Base-by-base conservation (phyloP, 2,888 invertebrate species). In the Troides aeacus region DNA sequence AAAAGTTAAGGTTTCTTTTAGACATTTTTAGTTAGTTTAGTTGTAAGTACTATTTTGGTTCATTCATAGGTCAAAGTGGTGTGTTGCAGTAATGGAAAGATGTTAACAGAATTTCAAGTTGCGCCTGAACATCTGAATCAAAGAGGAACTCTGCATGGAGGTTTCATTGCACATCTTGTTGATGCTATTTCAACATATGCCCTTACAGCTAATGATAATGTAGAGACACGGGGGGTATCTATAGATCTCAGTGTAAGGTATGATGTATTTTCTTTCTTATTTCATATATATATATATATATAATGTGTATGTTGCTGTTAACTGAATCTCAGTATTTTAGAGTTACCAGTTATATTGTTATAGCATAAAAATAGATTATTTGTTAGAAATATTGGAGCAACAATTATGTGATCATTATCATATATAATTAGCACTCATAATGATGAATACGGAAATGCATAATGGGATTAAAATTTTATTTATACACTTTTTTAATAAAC, bases 181-280 rank as follows among this genome's bases (percentile, higher is more conserved):
- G 93, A 93, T 76, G 89, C 90, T 2, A 84, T 98, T 30, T 97
- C 98, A 0, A 96, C 96, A 0, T 95, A 95, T 81, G 98, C 97
- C 0, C 84, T 98, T 1, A 93, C 96, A 81, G 94, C 96, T 0
- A 93, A 94, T 77, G 94, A 93, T n/a, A 87, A 80, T n/a, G 84
- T 90, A 65, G 91, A 93, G 5, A 91, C 92, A 62, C 94, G 96
- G 64, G 97, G 97, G 24, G 96, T 97, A 0, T 97, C 97, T 12
- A 95, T 98, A 30, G 96, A 97, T 81, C 88, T 99, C 46, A 96
- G 95, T 87, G 93, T 98, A 3, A 94, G 95, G 97, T 97, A 92
- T 90, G 77, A 74, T 64, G 60, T n/a, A 50, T 15, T 39, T 58
- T 36, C 61, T 69, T 36, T 63, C 57, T 57, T 59, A 15, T 61